Evolutionary conservation across 2,888 invertebrate species (phyloP), one percentile per base, ranked within the genome.

Genomic region (Drosophila cracens): DNA sequence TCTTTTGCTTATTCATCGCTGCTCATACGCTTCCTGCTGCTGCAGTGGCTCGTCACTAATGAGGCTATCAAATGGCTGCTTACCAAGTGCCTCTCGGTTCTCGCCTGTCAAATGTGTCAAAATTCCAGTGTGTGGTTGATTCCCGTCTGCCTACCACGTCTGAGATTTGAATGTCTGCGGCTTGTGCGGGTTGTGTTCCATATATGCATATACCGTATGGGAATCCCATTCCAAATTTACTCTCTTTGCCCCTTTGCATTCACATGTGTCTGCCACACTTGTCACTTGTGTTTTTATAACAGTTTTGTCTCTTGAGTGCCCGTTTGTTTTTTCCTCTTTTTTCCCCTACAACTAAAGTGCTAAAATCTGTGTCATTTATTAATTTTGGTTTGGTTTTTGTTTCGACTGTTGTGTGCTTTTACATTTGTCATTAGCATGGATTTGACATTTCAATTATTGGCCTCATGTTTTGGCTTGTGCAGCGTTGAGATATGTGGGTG

Each of bases 61-160:
- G 90, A 87, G 87, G 90, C 87, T 87, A 87, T 87, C 90, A 90
- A 88, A 87, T 87, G 90, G 87, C 86, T 89, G 86, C 89, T 86
- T 84, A 82, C 76, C 77, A 70, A 71, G 70, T 68, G 74, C 81
- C 73, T 72, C 68, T 71, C 65, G 66, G 61, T 66, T 83, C 73
- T 83, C 71, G 83, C 63, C 87, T 90, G 90, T 87, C 87, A 88
- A 83, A 87, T 78, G 83, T 90, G 90, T 87, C 90, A 87, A 90
- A 87, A 87, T 90, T 82, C 71, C 64, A 69, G 71, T 70, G 71
- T 82, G 81, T 56, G 80, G 76, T 71, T 71, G 71, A 61, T 62
- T 74, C 53, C 56, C 56, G 49, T 46, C 52, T 62, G 79, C 59
- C 66, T 64, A 63, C 74, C 63, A 70, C 73, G 76, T 69, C 70